Conservation (phyloP, 2,113 vertebrate species). For the Oplegnathus fasciatus region DNA sequence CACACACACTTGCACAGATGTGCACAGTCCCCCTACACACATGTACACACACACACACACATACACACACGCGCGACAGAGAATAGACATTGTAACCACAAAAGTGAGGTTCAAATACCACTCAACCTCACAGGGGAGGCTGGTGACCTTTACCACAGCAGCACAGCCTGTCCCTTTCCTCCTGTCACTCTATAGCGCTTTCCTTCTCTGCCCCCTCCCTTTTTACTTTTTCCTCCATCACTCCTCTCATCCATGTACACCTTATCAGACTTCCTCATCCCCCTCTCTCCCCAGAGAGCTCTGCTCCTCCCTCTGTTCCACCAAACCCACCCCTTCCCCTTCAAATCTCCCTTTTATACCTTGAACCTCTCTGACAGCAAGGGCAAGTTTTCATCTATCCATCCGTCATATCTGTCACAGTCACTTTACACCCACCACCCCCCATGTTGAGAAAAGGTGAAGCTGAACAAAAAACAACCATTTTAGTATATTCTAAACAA, state of each 20-base stretch:
- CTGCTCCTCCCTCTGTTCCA: conserved; percentile 52
- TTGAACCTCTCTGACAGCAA: conserved; percentile 73
- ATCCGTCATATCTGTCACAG: conserved; percentile 69
- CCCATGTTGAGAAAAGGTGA: conserved; percentile 46
- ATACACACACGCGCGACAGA: conserved; percentile 26
- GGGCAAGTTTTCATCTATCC: conserved; percentile 70
- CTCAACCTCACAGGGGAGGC: conserved; percentile 81
- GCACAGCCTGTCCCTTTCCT: conserved; percentile 70
- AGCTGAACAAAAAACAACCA: conserved; percentile 26
- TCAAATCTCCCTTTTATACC: conserved; percentile 68
- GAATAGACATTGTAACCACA: conserved; percentile 70
- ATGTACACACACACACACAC: conserved; percentile 29
- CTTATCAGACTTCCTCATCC: conserved; percentile 69
- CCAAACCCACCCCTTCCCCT: conserved; percentile 53
- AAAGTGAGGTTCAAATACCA: conserved; percentile 82
- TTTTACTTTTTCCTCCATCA: conserved; percentile 44
- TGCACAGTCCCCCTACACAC: conserved; percentile 11
- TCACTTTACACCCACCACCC: conserved; percentile 57
- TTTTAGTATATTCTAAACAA: conserved; percentile 12
- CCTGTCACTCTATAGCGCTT: conserved; percentile 60
- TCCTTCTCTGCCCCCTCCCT: conserved; percentile 5
- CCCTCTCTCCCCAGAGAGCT: conserved; percentile 64
- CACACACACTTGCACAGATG: conserved; percentile 43
- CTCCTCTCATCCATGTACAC: conserved; percentile 60
- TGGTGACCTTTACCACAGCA: conserved; percentile 81